These are phyloP conservation scores for Pteruthius melanotis DNA, from an alignment of 2,113 vertebrate species.

Conservation along the genomic window DNA sequence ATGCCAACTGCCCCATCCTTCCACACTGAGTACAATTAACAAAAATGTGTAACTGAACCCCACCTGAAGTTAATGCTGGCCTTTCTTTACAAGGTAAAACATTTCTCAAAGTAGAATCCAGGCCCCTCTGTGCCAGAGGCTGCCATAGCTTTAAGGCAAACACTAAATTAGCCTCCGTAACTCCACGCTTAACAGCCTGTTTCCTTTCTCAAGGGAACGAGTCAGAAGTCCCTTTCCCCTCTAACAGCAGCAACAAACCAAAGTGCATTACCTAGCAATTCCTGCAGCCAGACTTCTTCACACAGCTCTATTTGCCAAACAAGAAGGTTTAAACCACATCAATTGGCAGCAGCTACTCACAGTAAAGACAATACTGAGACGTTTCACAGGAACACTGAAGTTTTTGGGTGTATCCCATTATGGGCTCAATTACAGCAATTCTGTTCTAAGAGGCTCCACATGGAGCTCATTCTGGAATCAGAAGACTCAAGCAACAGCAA, in stretches of 20 bases:
- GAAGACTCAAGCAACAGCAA: not conserved
- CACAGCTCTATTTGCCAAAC: not conserved
- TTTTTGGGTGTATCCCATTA: not conserved
- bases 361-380: not conserved
- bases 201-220: not conserved
- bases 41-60: not conserved
- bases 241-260: not conserved
- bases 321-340: not conserved
- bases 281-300: not conserved
- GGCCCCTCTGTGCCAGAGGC: not conserved
- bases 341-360: not conserved
- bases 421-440: not conserved
- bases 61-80: not conserved
- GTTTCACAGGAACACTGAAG: not conserved
- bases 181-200: not conserved
- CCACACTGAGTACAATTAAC: fast-evolving
- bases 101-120: not conserved
- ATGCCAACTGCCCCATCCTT: not conserved
- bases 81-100: not conserved
- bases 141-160: not conserved
- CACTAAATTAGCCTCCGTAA: not conserved
- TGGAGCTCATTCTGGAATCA: not conserved
- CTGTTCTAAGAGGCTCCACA: not conserved
- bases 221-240: not conserved
- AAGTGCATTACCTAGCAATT: not conserved